Percentiles rank a stretch among this genome's conserved stretches.
Conservation (phyloP, 2,888 invertebrate species). For the Amphipyra berbera region DNA sequence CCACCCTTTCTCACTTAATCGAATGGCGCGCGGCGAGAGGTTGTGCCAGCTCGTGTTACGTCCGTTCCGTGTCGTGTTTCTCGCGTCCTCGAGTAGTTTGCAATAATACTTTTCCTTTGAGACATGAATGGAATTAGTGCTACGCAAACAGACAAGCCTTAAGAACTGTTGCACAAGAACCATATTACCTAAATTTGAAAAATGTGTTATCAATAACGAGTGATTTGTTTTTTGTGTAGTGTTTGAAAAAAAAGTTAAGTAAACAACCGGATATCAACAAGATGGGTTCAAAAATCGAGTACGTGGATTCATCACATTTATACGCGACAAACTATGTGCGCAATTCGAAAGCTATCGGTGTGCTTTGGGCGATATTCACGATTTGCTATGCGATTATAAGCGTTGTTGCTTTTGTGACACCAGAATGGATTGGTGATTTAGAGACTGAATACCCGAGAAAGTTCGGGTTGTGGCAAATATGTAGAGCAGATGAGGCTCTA, state of each 20-base stretch:
- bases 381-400: conserved; percentile 99
- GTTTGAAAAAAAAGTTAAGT: conserved; percentile 66
- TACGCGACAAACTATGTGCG: conserved; percentile 97
- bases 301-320: conserved; percentile 97
- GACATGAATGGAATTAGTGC: conserved; percentile 74
- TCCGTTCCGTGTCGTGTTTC: conserved; percentile 78
- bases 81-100: conserved; percentile 77
- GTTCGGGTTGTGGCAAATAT: conserved; percentile 97
- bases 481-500: conserved; percentile 93
- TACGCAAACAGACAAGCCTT: conserved; percentile 59
- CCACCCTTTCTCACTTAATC: conserved; percentile 75
- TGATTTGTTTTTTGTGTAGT: conserved; percentile 59
- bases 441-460: conserved; percentile 96
- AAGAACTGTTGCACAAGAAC: conserved; percentile 47
- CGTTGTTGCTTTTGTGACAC: conserved; percentile 98
- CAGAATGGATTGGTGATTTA: conserved; percentile 96
- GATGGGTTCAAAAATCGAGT: conserved; percentile 98
- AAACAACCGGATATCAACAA: conserved; percentile 78
- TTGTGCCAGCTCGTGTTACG: conserved; percentile 74
- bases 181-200: conserved; percentile 57
- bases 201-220: conserved; percentile 71
- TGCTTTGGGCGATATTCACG: conserved; percentile 99
- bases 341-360: conserved; percentile 98
- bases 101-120: conserved; percentile 71
- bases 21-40: conserved; percentile 84